phyloP scores from a whole-genome alignment of 2,113 vertebrate genomes.

The Abramis brama region DNA sequence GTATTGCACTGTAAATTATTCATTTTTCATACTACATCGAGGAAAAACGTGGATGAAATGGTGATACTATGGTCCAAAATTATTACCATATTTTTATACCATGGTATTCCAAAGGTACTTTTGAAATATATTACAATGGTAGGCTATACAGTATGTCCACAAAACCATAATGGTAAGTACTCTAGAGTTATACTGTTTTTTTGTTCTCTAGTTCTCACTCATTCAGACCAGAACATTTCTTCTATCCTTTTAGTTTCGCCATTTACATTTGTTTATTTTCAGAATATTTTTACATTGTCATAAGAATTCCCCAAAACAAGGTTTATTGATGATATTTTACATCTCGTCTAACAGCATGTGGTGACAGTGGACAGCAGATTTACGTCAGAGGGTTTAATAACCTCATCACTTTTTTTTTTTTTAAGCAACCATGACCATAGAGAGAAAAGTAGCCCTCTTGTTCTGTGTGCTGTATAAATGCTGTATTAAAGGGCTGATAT shows the following conservation, averaged over 20 bases:
- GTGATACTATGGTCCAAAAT: neutral
- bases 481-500: conserved; percentile 27
- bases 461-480: conserved; percentile 46
- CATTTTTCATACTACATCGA: too few relatives aligned
- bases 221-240: neutral
- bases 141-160: neutral
- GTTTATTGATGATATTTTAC: neutral
- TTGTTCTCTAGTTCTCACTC: neutral
- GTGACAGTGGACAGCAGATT: neutral
- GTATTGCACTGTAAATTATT: conserved; percentile 65
- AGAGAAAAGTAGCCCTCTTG: conserved; percentile 47
- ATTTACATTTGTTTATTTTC: too few relatives aligned
- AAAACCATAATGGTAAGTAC: neutral
- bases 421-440: conserved; percentile 1
- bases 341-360: neutral
- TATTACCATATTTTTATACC: neutral
- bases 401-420: conserved; percentile 23
- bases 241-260: too few relatives aligned
- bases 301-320: neutral
- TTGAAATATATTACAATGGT: neutral
- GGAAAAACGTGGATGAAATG: neutral
- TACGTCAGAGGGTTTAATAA: conserved; percentile 26
- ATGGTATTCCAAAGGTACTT: neutral
- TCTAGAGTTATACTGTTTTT: neutral
- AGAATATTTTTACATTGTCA: neutral